These are phyloP conservation scores for Sminthurinus signatus DNA, from an alignment of 1,140 invertebrate genomes.

Conservation along the genomic window DNA sequence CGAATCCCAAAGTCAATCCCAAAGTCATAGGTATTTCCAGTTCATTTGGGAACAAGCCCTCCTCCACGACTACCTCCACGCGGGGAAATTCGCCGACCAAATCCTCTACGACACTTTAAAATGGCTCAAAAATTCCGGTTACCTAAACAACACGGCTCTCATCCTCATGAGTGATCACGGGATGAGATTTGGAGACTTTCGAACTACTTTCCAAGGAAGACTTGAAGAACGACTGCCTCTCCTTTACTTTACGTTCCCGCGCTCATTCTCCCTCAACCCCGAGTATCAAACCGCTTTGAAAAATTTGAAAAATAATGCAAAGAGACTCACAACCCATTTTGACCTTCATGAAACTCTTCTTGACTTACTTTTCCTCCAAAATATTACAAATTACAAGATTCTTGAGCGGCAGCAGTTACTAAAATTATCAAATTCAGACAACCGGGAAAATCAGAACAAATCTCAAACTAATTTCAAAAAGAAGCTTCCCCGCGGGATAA, in stretches of 20 bases:
- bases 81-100: conserved; percentile 38
- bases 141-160: conserved; percentile 53
- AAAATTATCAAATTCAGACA: neutral
- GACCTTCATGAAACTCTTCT: conserved; percentile 38
- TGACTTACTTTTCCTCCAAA: conserved; percentile 39
- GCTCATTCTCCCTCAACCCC: conserved; percentile 20
- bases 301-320: conserved; percentile 40
- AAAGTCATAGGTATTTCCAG: conserved; percentile 39
- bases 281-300: conserved; percentile 25
- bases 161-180: conserved; percentile 90
- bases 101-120: conserved; percentile 37
- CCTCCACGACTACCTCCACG: conserved; percentile 41
- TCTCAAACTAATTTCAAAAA: too few species aligned
- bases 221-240: conserved; percentile 40
- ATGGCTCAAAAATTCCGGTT: conserved; percentile 15
- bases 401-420: neutral
- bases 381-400: too few species aligned
- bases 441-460: neutral
- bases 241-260: conserved; percentile 31
- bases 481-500: conserved; percentile 23
- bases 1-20: too few species aligned
- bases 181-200: conserved; percentile 72
- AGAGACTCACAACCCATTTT: conserved; percentile 43
- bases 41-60: conserved; percentile 40
- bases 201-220: conserved; percentile 44